Evolutionary conservation across 2,113 vertebrate species (phyloP), one percentile per base, ranked within the genome.

Genomic region (Eubucco bourcierii): DNA sequence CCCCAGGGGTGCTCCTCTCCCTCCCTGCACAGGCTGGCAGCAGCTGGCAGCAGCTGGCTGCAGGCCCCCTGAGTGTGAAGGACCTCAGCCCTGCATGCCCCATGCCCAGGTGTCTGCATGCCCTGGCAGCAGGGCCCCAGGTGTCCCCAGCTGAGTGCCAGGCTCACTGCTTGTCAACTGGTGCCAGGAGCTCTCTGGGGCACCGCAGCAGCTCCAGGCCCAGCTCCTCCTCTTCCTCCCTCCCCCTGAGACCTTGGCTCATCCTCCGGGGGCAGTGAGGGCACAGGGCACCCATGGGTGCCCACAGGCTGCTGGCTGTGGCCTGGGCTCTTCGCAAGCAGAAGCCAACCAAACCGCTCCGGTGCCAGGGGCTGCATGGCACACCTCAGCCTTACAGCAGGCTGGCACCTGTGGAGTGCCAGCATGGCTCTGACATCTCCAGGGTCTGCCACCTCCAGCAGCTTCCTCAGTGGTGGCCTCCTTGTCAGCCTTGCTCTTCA

Each of bases 1-100:
- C 27, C 59, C 53, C 47, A 61, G 33, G 15, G 0, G 0, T 52
- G 11, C 15, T 41, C 52, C 20, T 16, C 20, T 44, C 53, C 21
- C 16, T 55, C 25, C 53, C 46, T 13, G 12, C 2, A 1, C 28
- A 29, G 39, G 46, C 34, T 61, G 34, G 33, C 19, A 52, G 76
- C 52, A 71, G 52, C 15, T 31, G 15, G 9, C 44, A 70, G 21
- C 9, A 44, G 31, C 21, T 2, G 28, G 28, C 59, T 63, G 44
- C 31, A 68, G 24, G 29, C 55, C 24, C n/a, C 65, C 21, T 29
- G 70, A 17, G 18, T 1, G 1, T 31, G 68, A 31, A 71, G 67
- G 19, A 46, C 75, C 41, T 18, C 46, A 19, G 1, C 4, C 2
- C 14, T 8, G 5, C 1, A 2, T 65, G 24, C 15, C 24, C 24